These are phyloP conservation scores for Papilio demoleus DNA, from an alignment of 2,888 invertebrate genomes.

Conservation along the genomic window DNA sequence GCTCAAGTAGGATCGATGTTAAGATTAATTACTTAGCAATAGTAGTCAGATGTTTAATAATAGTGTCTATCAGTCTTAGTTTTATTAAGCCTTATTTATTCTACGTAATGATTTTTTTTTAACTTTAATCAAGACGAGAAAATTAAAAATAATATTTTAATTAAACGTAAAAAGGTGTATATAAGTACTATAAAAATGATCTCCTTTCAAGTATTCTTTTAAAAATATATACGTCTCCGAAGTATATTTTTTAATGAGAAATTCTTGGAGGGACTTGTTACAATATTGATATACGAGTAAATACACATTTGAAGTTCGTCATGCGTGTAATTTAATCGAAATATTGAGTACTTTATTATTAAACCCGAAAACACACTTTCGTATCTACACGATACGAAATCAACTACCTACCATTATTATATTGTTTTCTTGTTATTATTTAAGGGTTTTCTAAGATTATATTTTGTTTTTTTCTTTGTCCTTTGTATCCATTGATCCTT, in stretches of 20 bases:
- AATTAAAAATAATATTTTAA: not conserved
- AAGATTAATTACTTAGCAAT: not conserved
- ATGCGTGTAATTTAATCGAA: constrained; percentile 16
- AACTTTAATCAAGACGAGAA: not conserved
- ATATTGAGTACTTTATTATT: not conserved
- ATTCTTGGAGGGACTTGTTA: not conserved
- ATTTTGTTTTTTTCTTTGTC: not conserved
- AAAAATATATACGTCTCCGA: not conserved
- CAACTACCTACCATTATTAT: not conserved
- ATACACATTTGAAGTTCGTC: not conserved
- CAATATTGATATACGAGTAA: not conserved
- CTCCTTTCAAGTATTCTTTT: not conserved
- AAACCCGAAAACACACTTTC: not conserved
- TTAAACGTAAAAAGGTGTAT: not conserved
- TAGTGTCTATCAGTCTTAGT: not conserved
- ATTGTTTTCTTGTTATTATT: not conserved
- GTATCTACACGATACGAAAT: not conserved
- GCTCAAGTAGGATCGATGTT: too few species aligned
- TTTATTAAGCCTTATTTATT: not conserved
- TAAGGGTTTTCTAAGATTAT: not conserved
- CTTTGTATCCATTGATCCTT: not conserved
- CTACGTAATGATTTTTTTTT: not conserved
- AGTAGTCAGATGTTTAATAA: too few species aligned
- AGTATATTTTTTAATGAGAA: not conserved
- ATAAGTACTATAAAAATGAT: not conserved